These are phyloP conservation scores for Rattus norvegicus DNA, from an alignment of 2,113 vertebrate genomes.

Conservation along the genomic window GRCr8 NC_086022.1:9804501-9805000, in stretches of 20 bases:
- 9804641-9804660: background rate
- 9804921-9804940: no score
- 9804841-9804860: background rate
- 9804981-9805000: background rate
- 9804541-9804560: background rate
- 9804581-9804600: background rate
- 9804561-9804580: background rate
- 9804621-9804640: background rate
- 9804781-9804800: background rate
- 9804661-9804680: background rate
- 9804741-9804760: background rate
- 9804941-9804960: no score
- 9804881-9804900: background rate
- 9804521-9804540: background rate
- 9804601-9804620: background rate
- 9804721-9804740: fast-evolving
- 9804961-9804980: background rate
- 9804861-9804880: fast-evolving
- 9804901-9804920: background rate
- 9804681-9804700: background rate
- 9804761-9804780: no score
- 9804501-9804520: background rate
- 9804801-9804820: background rate
- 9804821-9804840: no score
- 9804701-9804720: background rate